Evolutionary conservation across 1,140 invertebrate genomes (phyloP).

Genomic region (Cydia splendana): DNA sequence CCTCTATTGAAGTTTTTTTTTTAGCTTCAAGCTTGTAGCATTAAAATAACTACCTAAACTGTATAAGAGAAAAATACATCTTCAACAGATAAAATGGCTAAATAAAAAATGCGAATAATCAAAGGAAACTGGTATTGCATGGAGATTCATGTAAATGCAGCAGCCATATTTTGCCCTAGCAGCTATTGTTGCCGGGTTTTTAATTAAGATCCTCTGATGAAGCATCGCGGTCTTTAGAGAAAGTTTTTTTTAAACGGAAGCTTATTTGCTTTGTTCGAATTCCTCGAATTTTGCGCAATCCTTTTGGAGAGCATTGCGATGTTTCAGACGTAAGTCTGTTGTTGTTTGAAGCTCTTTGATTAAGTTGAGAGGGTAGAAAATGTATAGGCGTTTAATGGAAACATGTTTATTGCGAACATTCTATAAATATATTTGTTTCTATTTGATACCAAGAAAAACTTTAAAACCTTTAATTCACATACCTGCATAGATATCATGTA

Average conservation of each 20-base stretch:
- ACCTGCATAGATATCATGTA: no score
- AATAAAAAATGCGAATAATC: conserved; percentile 17
- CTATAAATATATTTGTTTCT: no score
- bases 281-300: conserved; percentile 15
- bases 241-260: conserved; percentile 29
- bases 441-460: no score
- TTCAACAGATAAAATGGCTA: neutral
- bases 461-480: no score
- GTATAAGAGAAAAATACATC: neutral
- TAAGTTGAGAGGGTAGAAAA: neutral
- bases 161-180: conserved; percentile 45
- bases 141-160: conserved; percentile 41
- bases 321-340: conserved; percentile 8
- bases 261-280: conserved; percentile 32
- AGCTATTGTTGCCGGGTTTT: conserved; percentile 48
- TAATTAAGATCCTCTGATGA: conserved; percentile 43
- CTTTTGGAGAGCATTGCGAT: conserved; percentile 11
- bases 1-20: no score
- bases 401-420: neutral
- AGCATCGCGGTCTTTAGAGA: conserved; percentile 24
- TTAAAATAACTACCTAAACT: neutral
- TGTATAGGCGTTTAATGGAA: neutral
- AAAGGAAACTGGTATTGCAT: conserved; percentile 32
- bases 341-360: conserved; percentile 14
- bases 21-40: no score